Percentiles rank a stretch among this genome's conserved stretches.
phyloP scores from a whole-genome alignment of 2,888 invertebrate genomes.

The Autographa pulchrina region DNA sequence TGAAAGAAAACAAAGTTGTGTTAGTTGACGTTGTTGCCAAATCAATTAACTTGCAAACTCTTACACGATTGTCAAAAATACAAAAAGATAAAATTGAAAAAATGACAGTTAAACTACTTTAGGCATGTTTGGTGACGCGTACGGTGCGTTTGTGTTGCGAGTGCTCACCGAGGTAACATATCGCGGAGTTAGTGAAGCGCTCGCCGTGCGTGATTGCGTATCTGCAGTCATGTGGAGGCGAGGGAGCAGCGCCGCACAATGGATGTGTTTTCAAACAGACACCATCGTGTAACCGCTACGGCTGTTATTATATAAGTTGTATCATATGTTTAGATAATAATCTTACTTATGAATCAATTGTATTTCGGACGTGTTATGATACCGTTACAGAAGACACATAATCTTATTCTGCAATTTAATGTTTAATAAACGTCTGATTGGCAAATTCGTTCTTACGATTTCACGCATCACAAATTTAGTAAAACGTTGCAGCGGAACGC shows the following conservation, averaged over 20 bases:
- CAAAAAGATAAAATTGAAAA: not conserved
- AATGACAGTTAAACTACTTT: not conserved
- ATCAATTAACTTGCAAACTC: not conserved
- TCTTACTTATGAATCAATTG: constrained; percentile 50
- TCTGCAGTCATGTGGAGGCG: constrained; percentile 16
- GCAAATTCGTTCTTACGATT: constrained; percentile 22
- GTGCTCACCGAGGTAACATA: constrained; percentile 43
- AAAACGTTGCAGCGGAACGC: constrained; percentile 31
- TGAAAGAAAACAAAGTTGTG: constrained; percentile 67
- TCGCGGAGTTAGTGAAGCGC: constrained; percentile 25
- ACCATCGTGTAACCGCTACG: constrained; percentile 18
- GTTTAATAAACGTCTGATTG: constrained; percentile 22
- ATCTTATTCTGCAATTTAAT: constrained; percentile 20
- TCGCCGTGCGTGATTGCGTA: constrained; percentile 24
- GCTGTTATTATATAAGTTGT: constrained; percentile 53
- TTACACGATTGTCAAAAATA: too few relatives aligned
- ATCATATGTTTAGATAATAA: constrained; percentile 57
- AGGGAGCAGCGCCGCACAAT: constrained; percentile 38
- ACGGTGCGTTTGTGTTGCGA: not conserved
- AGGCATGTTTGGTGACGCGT: not conserved
- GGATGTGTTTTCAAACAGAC: constrained; percentile 57
- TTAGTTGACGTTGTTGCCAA: constrained; percentile 9
- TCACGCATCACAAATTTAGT: constrained; percentile 30
- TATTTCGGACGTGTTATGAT: constrained; percentile 53
- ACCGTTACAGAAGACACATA: constrained; percentile 19